Evolutionary conservation across 30 jellyfish, hydroid and myxozoan species (phyloP).

Genomic region (Aurelia sp.): DNA sequence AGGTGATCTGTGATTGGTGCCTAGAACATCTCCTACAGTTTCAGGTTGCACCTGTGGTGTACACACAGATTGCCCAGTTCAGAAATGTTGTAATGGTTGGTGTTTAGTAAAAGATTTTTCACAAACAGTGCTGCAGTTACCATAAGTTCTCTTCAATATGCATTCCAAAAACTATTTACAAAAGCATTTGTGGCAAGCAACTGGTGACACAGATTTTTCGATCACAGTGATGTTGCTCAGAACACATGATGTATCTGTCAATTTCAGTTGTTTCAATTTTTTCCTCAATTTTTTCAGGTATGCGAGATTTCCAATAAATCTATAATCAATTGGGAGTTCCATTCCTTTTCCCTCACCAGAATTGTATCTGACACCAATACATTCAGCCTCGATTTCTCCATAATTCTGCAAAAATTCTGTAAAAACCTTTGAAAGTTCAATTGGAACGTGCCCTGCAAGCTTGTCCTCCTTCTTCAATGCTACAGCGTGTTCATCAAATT

Average conservation of each 20-base stretch:
- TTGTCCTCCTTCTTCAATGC: conserved; percentile 41
- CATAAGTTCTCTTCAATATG: background rate
- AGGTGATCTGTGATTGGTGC: too few relatives aligned
- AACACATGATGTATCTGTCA: conserved; percentile 9
- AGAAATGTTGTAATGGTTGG: too few relatives aligned
- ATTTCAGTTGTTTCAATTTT: conserved; percentile 19
- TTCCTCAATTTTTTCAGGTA: background rate
- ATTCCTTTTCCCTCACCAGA: conserved; percentile 40
- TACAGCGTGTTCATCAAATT: conserved; percentile 20
- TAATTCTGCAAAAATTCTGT: conserved; percentile 31
- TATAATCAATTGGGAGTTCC: conserved; percentile 31
- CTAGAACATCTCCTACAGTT: too few relatives aligned
- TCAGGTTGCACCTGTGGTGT: too few relatives aligned
- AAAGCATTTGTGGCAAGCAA: conserved; percentile 54
- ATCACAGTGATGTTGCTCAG: conserved; percentile 29
- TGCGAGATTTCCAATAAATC: conserved; percentile 19
- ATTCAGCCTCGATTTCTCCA: conserved; percentile 38
- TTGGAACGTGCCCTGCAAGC: conserved; percentile 47
- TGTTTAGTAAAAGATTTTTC: too few relatives aligned
- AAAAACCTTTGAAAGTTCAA: conserved; percentile 17
- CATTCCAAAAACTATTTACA: conserved; percentile 14
- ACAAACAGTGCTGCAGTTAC: too few relatives aligned
- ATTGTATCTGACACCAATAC: conserved; percentile 23
- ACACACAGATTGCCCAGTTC: too few relatives aligned
- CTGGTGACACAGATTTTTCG: background rate